Base-by-base conservation (phyloP, 2,113 vertebrate genomes). In the Burhinus oedicnemus region DNA sequence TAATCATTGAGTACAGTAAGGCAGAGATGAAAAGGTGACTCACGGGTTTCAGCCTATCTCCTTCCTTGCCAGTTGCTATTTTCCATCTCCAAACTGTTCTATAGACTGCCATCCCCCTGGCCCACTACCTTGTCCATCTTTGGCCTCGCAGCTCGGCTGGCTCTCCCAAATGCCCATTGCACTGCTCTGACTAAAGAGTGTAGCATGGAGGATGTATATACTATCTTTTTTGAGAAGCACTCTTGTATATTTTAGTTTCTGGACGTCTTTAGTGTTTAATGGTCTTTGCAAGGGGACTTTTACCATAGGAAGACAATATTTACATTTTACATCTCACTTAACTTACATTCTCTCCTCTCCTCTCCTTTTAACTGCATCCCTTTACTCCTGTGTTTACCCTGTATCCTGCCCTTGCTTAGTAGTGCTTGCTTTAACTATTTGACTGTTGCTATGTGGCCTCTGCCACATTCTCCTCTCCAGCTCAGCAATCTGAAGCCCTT, bases 111-210 rank as follows among this genome's bases (percentile, higher is more conserved):
- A 25, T 51, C 18, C 20, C 13, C 22, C 11, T n/a, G 22, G 17
- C 60, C 38, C 47, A 0, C 18, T 42, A 5, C 52, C 25, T 15
- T 4, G 11, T 38, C 15, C 1, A 0, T 38, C 38, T 61, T 65
- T 1, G 0, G 4, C 27, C 34, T 83, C 11, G 0, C 36, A 14
- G 36, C 58, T 69, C 0, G 0, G 25, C 15, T 11, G 27, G 2
- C 8, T 62, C 36, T 18, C 62, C 29, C 18, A n/a, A 44, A 5
- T 1, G 3, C 65, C 32, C 1, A 0, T 27, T 5, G 1, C 14
- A 12, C 16, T 23, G 65, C 75, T 79, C 44, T 3, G 5, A 9
- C 38, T n/a, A 9, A 16, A 23, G 70, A 36, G 30, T 8, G n/a
- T 30, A 19, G 42, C 15, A 0, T 13, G 32, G 12, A 45, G 17